These are phyloP conservation scores for Heliconius aoede DNA, from an alignment of 2,888 invertebrate species.

Conservation along the genomic window DNA sequence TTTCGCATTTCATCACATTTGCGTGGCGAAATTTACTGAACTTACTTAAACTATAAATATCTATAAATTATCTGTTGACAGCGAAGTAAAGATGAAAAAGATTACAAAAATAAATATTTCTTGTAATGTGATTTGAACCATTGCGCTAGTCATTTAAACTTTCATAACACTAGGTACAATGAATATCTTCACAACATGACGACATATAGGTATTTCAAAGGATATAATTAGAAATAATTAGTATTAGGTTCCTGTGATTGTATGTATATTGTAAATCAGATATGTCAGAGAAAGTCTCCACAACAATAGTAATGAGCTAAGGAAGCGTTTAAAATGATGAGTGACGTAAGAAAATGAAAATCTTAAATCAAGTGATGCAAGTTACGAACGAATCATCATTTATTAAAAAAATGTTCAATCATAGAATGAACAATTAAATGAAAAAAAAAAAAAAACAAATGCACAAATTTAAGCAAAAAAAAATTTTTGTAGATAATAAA, in stretches of 20 bases:
- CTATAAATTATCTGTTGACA: background rate
- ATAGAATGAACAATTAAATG: background rate
- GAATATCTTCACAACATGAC: background rate
- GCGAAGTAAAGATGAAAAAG: background rate
- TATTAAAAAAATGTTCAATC: background rate
- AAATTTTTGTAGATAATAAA: no score
- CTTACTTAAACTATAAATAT: no score
- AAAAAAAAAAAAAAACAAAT: no score
- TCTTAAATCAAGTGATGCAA: constrained; percentile 29
- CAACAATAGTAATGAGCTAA: constrained; percentile 47
- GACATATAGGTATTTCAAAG: constrained; percentile 9
- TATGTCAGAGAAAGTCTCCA: constrained; percentile 50
- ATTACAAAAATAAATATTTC: background rate
- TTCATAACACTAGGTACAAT: background rate
- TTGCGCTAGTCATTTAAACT: background rate
- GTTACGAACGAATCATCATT: background rate
- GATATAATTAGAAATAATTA: constrained; percentile 22
- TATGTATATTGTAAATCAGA: constrained; percentile 43
- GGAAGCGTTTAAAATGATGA: constrained; percentile 30
- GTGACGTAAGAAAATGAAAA: constrained; percentile 31
- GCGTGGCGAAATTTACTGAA: background rate
- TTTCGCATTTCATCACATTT: no score
- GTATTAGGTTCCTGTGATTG: constrained; percentile 41
- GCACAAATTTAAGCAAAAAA: no score
- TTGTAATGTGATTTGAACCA: background rate